Evolutionary conservation across 2,797 vertebrate genomes (phyloP).

Genomic region (Alcedo atthis): DNA sequence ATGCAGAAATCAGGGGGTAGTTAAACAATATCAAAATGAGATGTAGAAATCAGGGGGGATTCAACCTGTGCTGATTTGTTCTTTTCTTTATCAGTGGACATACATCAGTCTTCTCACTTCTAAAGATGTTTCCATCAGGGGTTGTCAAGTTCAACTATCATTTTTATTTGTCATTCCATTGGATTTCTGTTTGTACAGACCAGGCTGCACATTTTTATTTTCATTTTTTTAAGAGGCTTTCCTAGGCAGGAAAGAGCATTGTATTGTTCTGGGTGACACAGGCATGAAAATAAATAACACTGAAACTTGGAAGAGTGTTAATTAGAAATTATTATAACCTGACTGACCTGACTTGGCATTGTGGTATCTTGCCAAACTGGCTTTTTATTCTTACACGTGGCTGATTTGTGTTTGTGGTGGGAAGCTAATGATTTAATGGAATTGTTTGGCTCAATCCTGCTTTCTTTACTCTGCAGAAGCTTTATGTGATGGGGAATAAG

Average conservation of each 20-base stretch:
- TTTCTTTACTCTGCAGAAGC: background rate
- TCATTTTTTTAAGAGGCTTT: background rate
- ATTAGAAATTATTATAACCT: constrained; percentile 64
- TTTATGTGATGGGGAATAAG: background rate
- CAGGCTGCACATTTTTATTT: constrained; percentile 7
- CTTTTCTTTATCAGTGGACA: background rate
- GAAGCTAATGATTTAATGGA: constrained; percentile 43
- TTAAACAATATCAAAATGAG: background rate
- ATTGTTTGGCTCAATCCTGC: constrained; percentile 31
- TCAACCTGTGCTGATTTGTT: background rate
- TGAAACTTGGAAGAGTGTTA: constrained; percentile 61
- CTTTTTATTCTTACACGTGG: constrained; percentile 34
- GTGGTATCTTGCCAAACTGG: constrained; percentile 37
- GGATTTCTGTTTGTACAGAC: background rate
- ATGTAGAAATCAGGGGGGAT: background rate
- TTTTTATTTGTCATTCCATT: background rate
- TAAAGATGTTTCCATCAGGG: background rate
- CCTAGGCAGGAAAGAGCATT: background rate
- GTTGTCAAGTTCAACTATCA: background rate
- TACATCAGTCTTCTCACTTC: background rate
- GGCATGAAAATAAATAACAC: constrained; percentile 56
- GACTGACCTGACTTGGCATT: constrained; percentile 51
- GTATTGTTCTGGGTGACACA: constrained; percentile 46
- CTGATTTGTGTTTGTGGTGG: constrained; percentile 45
- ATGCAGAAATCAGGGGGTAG: background rate